Base-by-base conservation (phyloP, 2,797 vertebrate genomes). In the Falco concolor region DNA sequence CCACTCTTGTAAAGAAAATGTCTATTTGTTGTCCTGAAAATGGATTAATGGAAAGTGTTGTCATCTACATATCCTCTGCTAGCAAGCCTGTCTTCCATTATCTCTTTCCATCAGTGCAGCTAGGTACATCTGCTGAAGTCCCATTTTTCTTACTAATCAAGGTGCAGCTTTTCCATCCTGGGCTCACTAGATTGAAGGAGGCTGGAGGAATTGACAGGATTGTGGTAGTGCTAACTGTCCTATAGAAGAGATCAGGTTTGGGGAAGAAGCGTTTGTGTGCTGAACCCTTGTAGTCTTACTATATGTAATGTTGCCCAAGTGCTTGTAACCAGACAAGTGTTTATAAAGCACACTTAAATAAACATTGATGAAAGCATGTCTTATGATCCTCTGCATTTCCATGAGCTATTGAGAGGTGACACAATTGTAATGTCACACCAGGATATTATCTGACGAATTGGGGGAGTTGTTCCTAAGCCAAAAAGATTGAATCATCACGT, bases 341-440 rank as follows among this genome's bases (percentile, higher is more conserved):
- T 90, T 69, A 12, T 89, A 70, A 87, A 94, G 63, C 52, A 70
- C 23, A 44, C 65, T 88, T 86, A 88, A 88, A 91, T 88, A 87
- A 95, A 68, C 34, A 11, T 87, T 28, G 49, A 45, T 92, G 77
- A 67, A 77, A 94, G 79, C n/a, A 19, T 63, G 52, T 89, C 77
- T 93, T 93, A 63, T 17, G 61, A 91, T 95, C 72, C 72, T 63
- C 75, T 96, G 78, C 60, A 61, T 94, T 90, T 93, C 81, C 53
- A 80, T 89, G 92, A 93, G 89, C 86, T 94, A 9, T 64, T 93
- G 87, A 90, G 77, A 89, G 68, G 72, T 93, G 90, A 89, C 75
- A 92, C 86, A 90, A 87, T 92, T 93, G 78, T 97, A 94, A 94
- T 90, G 32, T 74, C 82, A 89, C 72, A 83, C 86, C 49, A 76